Evolutionary conservation across 2,888 invertebrate species (phyloP), one percentile per base, ranked within the genome.

Genomic region (Eilema depressum): DNA sequence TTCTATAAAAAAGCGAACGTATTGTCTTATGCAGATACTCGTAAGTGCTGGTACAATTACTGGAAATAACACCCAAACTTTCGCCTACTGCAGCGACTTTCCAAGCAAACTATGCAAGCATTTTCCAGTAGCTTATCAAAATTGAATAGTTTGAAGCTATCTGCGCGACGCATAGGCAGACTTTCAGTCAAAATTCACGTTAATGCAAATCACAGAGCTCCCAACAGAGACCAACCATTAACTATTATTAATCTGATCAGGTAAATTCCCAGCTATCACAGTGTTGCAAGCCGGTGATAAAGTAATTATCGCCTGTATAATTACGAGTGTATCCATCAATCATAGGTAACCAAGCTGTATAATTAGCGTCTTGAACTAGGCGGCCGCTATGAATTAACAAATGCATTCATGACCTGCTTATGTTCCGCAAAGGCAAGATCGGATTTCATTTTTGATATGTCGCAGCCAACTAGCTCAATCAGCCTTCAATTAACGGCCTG

Each of bases 291-390:
- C 73, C 80, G 75, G 83, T 84, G 86, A 89, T 91, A 89, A 89
- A 86, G 86, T 86, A 89, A 90, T 91, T 90, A 90, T 85, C 87
- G 81, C 84, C 82, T 80, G 71, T 71, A 81, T 83, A 87, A 86
- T 87, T 85, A 86, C 75, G 81, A 76, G 68, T 66, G 70, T 75
- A 72, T 75, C 75, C 82, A 85, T 89, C 88, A 84, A 87, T 88
- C 85, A 88, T 85, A 82, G 75, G 75, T 76, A 66, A 61, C 70
- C 66, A 70, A 62, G 53, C 63, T 41, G 66, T 68, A 73, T 74
- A 74, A 78, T 78, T 79, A 73, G 71, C 68, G 67, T 71, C 63
- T 74, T 37, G 33, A 56, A 66, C 61, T 68, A 37, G 20, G 26
- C 17, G 14, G 23, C 10, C 10, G n/a, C 63, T n/a, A 5, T 30